These are phyloP conservation scores for Drosophila obscura DNA, from an alignment of 1,140 invertebrate species.

Conservation along the genomic window DNA sequence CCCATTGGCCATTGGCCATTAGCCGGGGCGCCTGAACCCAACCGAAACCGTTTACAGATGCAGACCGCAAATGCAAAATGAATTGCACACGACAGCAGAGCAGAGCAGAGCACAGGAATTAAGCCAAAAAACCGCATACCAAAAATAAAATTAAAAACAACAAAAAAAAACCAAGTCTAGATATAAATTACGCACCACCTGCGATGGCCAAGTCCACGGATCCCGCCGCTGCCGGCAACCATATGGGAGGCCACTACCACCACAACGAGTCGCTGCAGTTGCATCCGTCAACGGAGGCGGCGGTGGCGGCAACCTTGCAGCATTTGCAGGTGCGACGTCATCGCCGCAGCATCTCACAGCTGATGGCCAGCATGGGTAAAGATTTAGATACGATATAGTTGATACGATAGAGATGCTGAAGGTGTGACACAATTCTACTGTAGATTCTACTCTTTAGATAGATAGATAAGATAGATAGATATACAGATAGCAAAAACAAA, in stretches of 20 bases:
- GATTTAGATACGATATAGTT: not conserved
- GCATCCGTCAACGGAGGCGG: constrained; percentile 17
- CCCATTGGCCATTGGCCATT: not conserved
- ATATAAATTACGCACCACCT: constrained; percentile 8
- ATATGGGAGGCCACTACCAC: constrained; percentile 4
- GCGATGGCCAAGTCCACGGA: constrained; percentile 14
- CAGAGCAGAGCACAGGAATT: constrained; percentile 24
- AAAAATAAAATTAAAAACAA: constrained; percentile 61
- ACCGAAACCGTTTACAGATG: constrained; percentile 20
- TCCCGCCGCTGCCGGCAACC: not conserved
- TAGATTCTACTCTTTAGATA: not conserved
- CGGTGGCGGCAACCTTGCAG: constrained; percentile 34
- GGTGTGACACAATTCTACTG: not conserved
- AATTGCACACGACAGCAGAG: constrained; percentile 11
- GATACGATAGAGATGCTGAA: too few species aligned
- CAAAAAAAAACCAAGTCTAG: too few species aligned
- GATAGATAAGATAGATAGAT: not conserved
- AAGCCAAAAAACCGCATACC: constrained; percentile 55
- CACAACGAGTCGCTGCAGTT: constrained; percentile 37
- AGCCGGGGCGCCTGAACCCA: constrained; percentile 12
- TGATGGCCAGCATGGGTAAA: constrained; percentile 83
- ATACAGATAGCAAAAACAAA: constrained; percentile 1
- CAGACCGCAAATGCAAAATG: constrained; percentile 24
- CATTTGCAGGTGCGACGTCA: constrained; percentile 67
- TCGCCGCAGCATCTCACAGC: constrained; percentile 82